A percentile compares a stretch with the other conserved stretches of the same genome.
Conservation (phyloP, 2,797 vertebrate species). For the Hapalemur alaotrensis region DNA sequence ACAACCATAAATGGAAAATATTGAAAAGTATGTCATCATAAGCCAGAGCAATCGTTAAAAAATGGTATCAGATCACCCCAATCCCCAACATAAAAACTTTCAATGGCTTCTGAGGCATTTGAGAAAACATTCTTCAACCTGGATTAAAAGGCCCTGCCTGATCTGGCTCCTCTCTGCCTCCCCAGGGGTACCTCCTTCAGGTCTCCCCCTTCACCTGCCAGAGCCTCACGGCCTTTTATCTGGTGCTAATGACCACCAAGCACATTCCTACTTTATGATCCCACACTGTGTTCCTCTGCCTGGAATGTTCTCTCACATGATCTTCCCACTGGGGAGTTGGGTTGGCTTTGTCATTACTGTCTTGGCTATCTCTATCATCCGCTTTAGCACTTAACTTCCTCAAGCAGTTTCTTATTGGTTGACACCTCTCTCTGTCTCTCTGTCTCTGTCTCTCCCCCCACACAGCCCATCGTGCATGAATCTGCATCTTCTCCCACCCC, state of each 20-base stretch:
- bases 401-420: neutral
- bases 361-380: neutral
- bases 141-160: neutral
- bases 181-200: neutral
- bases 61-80: neutral
- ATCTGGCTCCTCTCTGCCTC: neutral
- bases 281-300: neutral
- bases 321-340: neutral
- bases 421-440: neutral
- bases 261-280: neutral
- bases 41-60: slow-evolving; percentile 47
- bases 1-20: slow-evolving; percentile 50
- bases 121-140: neutral
- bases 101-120: neutral
- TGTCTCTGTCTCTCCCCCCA: neutral
- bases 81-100: neutral
- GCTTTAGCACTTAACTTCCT: neutral
- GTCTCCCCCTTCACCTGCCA: neutral
- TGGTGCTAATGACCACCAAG: neutral
- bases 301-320: neutral
- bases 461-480: neutral
- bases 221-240: neutral
- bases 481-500: neutral
- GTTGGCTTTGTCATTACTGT: neutral
- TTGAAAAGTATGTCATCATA: slow-evolving; percentile 35